These are phyloP conservation scores for Tetragnatha versicolor DNA, from an alignment of 1,140 invertebrate genomes.

Conservation along the genomic window DNA sequence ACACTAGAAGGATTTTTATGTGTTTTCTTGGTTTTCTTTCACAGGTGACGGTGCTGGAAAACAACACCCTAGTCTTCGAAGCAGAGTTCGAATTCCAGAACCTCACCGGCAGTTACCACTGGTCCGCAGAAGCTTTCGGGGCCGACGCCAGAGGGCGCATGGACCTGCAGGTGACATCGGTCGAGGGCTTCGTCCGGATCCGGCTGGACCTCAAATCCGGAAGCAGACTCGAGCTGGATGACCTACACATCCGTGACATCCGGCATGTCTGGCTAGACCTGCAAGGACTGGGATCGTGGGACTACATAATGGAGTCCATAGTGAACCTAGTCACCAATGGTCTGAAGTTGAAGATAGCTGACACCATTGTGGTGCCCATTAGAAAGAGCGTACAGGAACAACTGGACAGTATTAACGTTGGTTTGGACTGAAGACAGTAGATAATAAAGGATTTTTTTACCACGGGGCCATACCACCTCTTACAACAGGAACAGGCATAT, in stretches of 20 bases:
- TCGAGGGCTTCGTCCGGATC: constrained; percentile 51
- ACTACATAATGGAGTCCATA: constrained; percentile 57
- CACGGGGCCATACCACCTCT: no score
- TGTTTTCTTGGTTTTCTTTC: no score
- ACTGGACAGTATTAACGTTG: constrained; percentile 43
- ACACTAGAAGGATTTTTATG: no score
- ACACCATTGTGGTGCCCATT: constrained; percentile 49
- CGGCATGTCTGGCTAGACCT: constrained; percentile 58
- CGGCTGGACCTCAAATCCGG: constrained; percentile 45
- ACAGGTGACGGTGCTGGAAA: constrained; percentile 41
- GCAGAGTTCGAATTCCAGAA: constrained; percentile 57
- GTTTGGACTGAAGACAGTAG: no score
- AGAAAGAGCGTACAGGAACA: constrained; percentile 52
- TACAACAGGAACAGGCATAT: no score
- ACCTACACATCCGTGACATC: constrained; percentile 50
- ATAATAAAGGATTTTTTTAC: no score
- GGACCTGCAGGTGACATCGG: constrained; percentile 28
- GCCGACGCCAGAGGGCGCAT: constrained; percentile 5
- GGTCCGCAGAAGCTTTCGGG: constrained; percentile 38
- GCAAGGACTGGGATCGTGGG: constrained; percentile 56
- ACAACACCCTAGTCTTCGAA: constrained; percentile 56
- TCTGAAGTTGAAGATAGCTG: constrained; percentile 55
- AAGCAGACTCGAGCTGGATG: constrained; percentile 34
- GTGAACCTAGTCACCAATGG: constrained; percentile 57
- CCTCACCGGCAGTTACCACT: constrained; percentile 56